Percentiles rank a stretch among this genome's conserved stretches.
Conservation (phyloP, 2,888 invertebrate species). For the Scaptomyza polygonia region DNA sequence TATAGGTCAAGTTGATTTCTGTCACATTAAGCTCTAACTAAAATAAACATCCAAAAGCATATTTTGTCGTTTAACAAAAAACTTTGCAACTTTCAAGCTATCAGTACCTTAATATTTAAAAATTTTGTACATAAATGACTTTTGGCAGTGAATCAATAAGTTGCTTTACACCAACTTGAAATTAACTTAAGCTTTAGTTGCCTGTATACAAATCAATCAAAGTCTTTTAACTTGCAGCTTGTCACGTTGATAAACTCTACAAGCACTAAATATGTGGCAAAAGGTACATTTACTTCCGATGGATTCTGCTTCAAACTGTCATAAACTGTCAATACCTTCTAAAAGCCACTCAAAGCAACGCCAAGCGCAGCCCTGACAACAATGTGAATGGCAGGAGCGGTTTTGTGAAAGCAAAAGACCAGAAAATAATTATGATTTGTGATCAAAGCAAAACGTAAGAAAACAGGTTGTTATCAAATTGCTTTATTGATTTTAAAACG, state of each 20-base stretch:
- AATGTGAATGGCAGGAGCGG: slow-evolving; percentile 21
- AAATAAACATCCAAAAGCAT: slow-evolving; percentile 18
- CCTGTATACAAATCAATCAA: slow-evolving; percentile 41
- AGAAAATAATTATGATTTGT: too few relatives aligned
- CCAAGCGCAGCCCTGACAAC: slow-evolving; percentile 3
- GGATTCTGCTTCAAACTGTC: slow-evolving; percentile 50
- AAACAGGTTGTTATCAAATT: too few relatives aligned
- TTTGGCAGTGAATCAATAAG: slow-evolving; percentile 34
- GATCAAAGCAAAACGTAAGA: too few relatives aligned
- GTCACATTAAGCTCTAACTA: slow-evolving; percentile 50
- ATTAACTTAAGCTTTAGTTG: slow-evolving; percentile 22
- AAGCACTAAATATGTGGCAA: slow-evolving; percentile 14
- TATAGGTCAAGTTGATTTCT: slow-evolving; percentile 60
- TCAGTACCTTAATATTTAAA: slow-evolving; percentile 37
- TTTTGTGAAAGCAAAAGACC: neutral
- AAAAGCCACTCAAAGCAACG: slow-evolving; percentile 19
- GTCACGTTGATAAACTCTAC: slow-evolving; percentile 39
- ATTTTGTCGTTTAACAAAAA: slow-evolving; percentile 8
- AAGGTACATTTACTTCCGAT: slow-evolving; percentile 10
- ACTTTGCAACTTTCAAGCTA: slow-evolving; percentile 25
- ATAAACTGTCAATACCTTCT: slow-evolving; percentile 55
- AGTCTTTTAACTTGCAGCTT: slow-evolving; percentile 10
- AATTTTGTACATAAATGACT: neutral
- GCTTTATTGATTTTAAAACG: too few relatives aligned
- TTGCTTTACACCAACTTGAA: slow-evolving; percentile 34